A percentile compares a stretch with the other conserved stretches of the same genome.
phyloP scores from a whole-genome alignment of 2,888 invertebrate genomes.

The Lingula anatina region DNA sequence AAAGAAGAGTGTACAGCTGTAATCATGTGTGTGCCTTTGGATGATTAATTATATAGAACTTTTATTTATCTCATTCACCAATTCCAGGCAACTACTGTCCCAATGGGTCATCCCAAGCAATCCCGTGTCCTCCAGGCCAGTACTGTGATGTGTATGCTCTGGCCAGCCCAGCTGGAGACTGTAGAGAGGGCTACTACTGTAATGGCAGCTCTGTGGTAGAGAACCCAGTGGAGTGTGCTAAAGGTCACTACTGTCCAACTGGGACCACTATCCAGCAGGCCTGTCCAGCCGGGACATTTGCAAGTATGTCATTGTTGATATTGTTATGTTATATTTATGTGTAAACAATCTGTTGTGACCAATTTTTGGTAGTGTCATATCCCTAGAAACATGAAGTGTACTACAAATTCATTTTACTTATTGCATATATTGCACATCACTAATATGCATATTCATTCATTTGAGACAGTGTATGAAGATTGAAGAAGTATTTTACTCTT shows the following conservation, averaged over 20 bases:
- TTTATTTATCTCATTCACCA: background rate
- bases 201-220: constrained; percentile 26
- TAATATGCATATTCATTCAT: too few species aligned
- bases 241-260: constrained; percentile 39
- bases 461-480: too few species aligned
- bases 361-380: too few species aligned
- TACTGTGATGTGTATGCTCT: constrained; percentile 26
- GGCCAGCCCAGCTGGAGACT: constrained; percentile 29
- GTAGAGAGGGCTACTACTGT: constrained; percentile 35
- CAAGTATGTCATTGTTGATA: constrained; percentile 21
- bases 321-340: background rate
- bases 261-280: constrained; percentile 31
- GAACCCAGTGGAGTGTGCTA: constrained; percentile 24
- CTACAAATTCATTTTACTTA: too few species aligned
- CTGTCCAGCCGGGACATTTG: constrained; percentile 40
- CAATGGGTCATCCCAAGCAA: constrained; percentile 23
- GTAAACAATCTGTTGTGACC: background rate
- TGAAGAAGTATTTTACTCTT: too few species aligned
- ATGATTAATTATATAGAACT: too few species aligned
- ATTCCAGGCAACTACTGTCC: constrained; percentile 42
- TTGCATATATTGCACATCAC: too few species aligned
- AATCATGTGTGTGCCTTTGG: too few species aligned
- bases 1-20: too few species aligned
- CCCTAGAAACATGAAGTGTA: too few species aligned
- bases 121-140: constrained; percentile 32